These are phyloP conservation scores for Sphenopsis melanotis DNA, from an alignment of 2,797 vertebrate species.

Conservation along the genomic window DNA sequence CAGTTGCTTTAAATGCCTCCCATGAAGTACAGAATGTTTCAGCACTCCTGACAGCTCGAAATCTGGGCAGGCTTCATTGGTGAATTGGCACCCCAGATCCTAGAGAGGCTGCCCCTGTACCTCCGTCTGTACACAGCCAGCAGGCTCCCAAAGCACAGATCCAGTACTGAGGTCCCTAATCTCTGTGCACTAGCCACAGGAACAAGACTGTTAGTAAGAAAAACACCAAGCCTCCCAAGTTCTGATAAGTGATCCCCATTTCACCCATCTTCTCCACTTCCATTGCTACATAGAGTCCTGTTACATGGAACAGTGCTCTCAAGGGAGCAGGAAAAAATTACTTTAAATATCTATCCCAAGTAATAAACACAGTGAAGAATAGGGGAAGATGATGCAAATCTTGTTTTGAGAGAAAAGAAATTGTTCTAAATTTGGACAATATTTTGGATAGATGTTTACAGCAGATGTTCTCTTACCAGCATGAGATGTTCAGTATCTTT, in stretches of 20 bases:
- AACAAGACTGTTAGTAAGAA: neutral
- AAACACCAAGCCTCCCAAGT: neutral
- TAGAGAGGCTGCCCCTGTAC: neutral
- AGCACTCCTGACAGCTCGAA: neutral
- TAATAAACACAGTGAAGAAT: neutral
- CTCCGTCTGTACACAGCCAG: neutral
- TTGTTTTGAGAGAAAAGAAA: neutral
- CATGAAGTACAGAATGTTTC: neutral
- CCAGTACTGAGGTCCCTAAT: neutral
- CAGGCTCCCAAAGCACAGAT: neutral
- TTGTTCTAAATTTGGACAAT: neutral
- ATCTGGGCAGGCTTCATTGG: neutral
- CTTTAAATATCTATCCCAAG: neutral
- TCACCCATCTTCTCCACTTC: neutral
- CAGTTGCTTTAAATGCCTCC: neutral
- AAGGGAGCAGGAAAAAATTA: neutral
- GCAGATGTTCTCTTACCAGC: neutral
- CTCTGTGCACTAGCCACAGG: neutral
- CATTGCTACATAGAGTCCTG: rapidly evolving
- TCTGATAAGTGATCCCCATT: neutral
- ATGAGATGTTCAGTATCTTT: neutral
- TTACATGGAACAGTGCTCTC: neutral
- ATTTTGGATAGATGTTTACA: neutral
- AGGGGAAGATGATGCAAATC: neutral
- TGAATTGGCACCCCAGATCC: neutral